These are phyloP conservation scores for Drosophila kanekoi DNA, from an alignment of 2,888 invertebrate species.

Conservation along the genomic window DNA sequence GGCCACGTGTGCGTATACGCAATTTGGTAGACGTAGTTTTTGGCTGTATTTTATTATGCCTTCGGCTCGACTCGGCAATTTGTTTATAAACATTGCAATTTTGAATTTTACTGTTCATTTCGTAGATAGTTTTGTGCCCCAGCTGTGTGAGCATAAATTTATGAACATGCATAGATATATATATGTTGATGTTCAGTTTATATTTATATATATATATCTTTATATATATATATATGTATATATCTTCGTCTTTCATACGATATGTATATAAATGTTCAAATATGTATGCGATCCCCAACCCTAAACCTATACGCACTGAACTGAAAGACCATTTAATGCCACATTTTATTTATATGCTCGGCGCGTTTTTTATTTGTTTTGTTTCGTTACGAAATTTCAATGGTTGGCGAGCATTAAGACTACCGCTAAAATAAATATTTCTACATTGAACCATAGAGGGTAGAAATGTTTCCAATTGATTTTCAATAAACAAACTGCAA, in stretches of 20 bases:
- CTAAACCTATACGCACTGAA: slow-evolving; percentile 36
- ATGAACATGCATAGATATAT: slow-evolving; percentile 64
- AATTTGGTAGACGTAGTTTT: slow-evolving; percentile 51
- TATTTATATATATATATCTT: slow-evolving; percentile 30
- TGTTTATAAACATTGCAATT: slow-evolving; percentile 82
- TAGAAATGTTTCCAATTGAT: slow-evolving; percentile 52
- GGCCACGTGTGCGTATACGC: slow-evolving; percentile 80
- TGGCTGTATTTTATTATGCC: slow-evolving; percentile 66
- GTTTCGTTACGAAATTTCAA: slow-evolving; percentile 69
- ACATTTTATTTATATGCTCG: slow-evolving; percentile 74
- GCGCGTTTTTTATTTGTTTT: slow-evolving; percentile 65
- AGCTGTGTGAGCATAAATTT: slow-evolving; percentile 78
- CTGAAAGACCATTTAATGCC: slow-evolving; percentile 67
- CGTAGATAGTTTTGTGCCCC: slow-evolving; percentile 36
- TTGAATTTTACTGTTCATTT: slow-evolving; percentile 73
- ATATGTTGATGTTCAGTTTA: slow-evolving; percentile 13
- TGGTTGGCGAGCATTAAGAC: slow-evolving; percentile 49
- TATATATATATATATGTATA: slow-evolving; percentile 39
- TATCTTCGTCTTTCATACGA: slow-evolving; percentile 18
- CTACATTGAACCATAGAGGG: slow-evolving; percentile 42
- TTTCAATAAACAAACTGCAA: slow-evolving; percentile 58
- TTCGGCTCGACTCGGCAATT: slow-evolving; percentile 54
- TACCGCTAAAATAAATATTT: slow-evolving; percentile 61
- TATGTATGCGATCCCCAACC: slow-evolving; percentile 28
- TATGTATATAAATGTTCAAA: slow-evolving; percentile 35